Base-by-base conservation (phyloP, 2,797 vertebrate species). In the Eulemur albifrons region DNA sequence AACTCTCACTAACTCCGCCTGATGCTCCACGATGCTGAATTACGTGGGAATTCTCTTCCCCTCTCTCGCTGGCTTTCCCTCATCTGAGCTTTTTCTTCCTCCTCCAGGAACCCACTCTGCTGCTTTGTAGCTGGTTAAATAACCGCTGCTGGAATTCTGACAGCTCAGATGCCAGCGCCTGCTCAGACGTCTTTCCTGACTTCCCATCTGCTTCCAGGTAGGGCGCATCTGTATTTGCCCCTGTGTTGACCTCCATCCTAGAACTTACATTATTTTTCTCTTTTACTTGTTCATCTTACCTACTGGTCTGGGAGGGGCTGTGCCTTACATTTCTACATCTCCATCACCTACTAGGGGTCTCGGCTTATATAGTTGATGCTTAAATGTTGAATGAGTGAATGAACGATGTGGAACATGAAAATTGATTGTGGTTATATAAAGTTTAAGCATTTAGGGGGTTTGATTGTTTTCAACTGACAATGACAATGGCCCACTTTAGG, bases 381-480 rank as follows among this genome's bases (percentile, higher is more conserved):
- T 59, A 67, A 65, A 52, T 70, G 30, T 65, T 73, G 69, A 93
- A 43, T 85, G 76, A 92, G 48, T 72, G 38, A 94, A 85, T 50
- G 30, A 67, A 80, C 11, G 13, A 63, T 40, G 21, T 63, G 50
- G 14, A 85, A 65, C 13, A 57, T 45, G 18, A 79, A 59, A 92
- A 65, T 8, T 92, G 81, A 80, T 81, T 75, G 25, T 85, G 27
- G 50, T 75, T 70, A 54, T 69, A 92, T 67, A 79, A 93, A 75
- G 13, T 88, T 76, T 54, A 92, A 65, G 80, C 15, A 88, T 83
- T 92, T 93, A 50, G 40, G 45, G 8, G 20, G n/a, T 32, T 76
- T 94, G 45, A n/a, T 88, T 95, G 43, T 65, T 94, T 91, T 92
- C 35, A 77, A 67, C 27, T 85, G 67, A 80, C 61, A 83, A 35